Percentiles rank a stretch among this genome's conserved stretches.
phyloP scores from a whole-genome alignment of 2,797 vertebrate species.

The Spatula versicolor region DNA sequence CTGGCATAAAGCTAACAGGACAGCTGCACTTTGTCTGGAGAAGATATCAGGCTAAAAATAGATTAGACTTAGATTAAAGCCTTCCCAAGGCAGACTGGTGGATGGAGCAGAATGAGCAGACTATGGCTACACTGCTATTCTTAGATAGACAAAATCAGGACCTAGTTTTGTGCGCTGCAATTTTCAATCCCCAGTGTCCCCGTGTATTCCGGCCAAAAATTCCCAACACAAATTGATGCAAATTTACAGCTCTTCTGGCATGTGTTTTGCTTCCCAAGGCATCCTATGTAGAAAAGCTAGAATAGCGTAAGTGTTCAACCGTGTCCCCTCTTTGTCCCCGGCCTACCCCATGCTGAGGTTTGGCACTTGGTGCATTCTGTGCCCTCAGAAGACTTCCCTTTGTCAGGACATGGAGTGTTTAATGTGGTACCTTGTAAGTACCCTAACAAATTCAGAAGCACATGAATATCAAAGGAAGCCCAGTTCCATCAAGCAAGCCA shows the following conservation, averaged over 20 bases:
- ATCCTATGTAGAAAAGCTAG: slow-evolving; percentile 34
- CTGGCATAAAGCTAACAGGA: slow-evolving; percentile 52
- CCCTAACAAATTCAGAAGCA: not conserved
- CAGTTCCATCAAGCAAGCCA: not conserved
- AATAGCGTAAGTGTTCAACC: slow-evolving; percentile 38
- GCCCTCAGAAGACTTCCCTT: slow-evolving; percentile 39
- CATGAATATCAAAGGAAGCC: not conserved
- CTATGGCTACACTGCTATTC: slow-evolving; percentile 47
- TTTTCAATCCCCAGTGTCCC: slow-evolving; percentile 39
- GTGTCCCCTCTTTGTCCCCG: slow-evolving; percentile 46
- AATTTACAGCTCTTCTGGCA: slow-evolving; percentile 53
- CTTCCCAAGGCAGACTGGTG: slow-evolving; percentile 66
- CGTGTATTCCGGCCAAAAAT: not conserved
- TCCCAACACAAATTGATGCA: slow-evolving; percentile 45
- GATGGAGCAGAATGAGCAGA: slow-evolving; percentile 1
- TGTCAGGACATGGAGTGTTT: not conserved
- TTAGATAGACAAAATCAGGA: slow-evolving; percentile 60
- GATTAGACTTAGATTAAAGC: slow-evolving; percentile 68
- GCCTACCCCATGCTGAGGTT: slow-evolving; percentile 40
- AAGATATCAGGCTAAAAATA: slow-evolving; percentile 73
- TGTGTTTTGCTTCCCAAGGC: slow-evolving; percentile 50
- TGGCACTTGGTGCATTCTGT: slow-evolving; percentile 32
- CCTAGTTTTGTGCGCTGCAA: not conserved
- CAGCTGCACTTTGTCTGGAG: slow-evolving; percentile 65
- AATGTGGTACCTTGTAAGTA: slow-evolving; percentile 22